Base-by-base conservation (phyloP, 2,113 vertebrate species). In the Lynx canadensis region DNA sequence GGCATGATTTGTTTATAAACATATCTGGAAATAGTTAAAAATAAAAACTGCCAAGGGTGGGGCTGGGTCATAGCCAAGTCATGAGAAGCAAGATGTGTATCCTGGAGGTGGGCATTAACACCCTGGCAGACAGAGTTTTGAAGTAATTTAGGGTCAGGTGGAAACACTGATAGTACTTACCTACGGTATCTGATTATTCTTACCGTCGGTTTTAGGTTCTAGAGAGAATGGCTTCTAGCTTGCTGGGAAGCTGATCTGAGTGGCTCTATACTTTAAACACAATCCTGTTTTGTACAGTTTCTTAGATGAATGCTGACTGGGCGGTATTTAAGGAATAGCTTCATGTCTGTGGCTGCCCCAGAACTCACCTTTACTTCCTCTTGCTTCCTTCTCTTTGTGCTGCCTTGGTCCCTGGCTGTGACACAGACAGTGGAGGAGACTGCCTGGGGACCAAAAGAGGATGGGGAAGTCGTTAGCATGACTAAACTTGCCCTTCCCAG, bases 1-100 rank as follows among this genome's bases (percentile, higher is more conserved):
- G 45, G 50, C 4, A 10, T 76, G 80, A 82, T 88, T 71, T 95
- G 94, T 84, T 96, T 95, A 93, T 86, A 95, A 96, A 94, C 55
- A 57, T 94, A 94, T 92, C 55, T 97, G 95, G 88, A 94, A 96
- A 96, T 95, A 85, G 73, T 94, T 86, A 21, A 79, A 94, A 91
- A 95, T 71, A 50, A 92, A 87, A 89, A 71, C 91, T 78, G 87
- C 88, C 92, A 66, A 92, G 81, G 78, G 94, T 31, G 27, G 71
- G 83, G 90, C 71, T 74, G 73, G 86, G 89, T 84, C 80, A 29
- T 1, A n/a, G 79, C 60, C 86, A 91, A 93, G 68, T 31, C 57
- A 1, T 71, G 38, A 84, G 68, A 65, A 88, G 69, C 33, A n/a
- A 78, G 71, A 14, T 55, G 79, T 81, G 91, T 66, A 38, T 85